Base-by-base conservation (phyloP, 2,888 invertebrate genomes). In the Seira musarum region DNA sequence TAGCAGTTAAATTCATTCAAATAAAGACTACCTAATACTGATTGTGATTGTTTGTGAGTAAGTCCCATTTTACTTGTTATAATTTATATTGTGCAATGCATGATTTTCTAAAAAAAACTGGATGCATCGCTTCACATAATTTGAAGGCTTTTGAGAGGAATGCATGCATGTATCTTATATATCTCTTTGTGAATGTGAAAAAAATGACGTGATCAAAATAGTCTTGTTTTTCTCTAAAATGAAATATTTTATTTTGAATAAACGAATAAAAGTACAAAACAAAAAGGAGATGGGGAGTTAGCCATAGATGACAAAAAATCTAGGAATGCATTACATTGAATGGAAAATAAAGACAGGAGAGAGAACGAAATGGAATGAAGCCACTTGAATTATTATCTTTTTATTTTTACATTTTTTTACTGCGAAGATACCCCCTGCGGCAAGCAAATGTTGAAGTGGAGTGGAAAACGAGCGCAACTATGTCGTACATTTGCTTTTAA, bases 31-130 rank as follows among this genome's bases (percentile, higher is more conserved):
- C n/a, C 57, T 57, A 57, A 57, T 57, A n/a, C 17, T 57, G n/a
- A n/a, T n/a, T n/a, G n/a, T n/a, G n/a, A n/a, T n/a, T n/a, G n/a
- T n/a, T n/a, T n/a, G 17, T n/a, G 22, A 8, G 10, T n/a, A 21
- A 60, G 60, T 60, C 53, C 40, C 30, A 30, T 30, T 60, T 21
- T 21, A 60, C 22, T 60, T 60, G 21, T 60, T 60, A 60, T 60
- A 60, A 60, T 60, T 60, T 57, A 57, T 57, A n/a, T 57, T 60
- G 60, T 60, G 60, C 60, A 60, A 60, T n/a, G 60, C 30, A 30
- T 30, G 30, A 30, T 30, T 30, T 5, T 60, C 60, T 5, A 60
- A 60, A 60, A 10, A 60, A 19, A 60, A 60, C 60, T 60, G 60
- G 60, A 60, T 60, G 60, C 60, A 60, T 60, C 60, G n/a, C 60